Base-by-base conservation (phyloP, 2,113 vertebrate species). In the Solea solea region DNA sequence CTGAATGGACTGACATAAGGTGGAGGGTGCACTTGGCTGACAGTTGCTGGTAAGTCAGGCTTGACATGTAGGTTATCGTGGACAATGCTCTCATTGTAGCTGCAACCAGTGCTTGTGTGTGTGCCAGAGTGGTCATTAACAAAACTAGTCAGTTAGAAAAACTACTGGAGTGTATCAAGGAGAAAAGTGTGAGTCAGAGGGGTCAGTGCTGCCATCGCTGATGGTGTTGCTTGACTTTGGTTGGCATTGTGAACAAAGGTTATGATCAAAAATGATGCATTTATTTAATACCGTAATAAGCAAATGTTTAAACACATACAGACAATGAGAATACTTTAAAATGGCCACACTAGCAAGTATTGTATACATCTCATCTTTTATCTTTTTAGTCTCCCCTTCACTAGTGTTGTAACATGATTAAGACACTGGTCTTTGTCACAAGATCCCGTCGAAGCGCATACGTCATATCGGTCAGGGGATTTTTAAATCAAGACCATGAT, bases 1-100 rank as follows among this genome's bases (percentile, higher is more conserved):
- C 59, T 76, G 65, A 79, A 63, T 70, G 64, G 58, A 56, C 60
- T 34, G 56, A 44, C 55, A 67, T 56, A 49, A 51, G 57, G 60
- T 69, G 81, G 67, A 13, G 67, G 78, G 48, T 65, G 46, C 49
- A 46, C 28, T 58, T 45, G 82, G 76, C 68, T 66, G 85, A 55
- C 75, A 11, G 68, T 81, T 78, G 81, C 55, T 76, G 81, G 75
- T 27, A 83, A 80, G 80, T 88, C 71, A 89, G 79, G 83, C 85
- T 86, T 88, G 87, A 86, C 88, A 86, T 86, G 83, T 82, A 81
- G 85, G 74, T 87, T 86, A 89, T 83, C 65, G 71, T 86, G 84
- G 80, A 89, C 88, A 90, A 90, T 86, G 74, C 60, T 28, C 59
- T 88, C 85, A 84, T 88, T 90, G 88, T 90, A 69, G 80, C 63